Base-by-base conservation (phyloP, 2,113 vertebrate species). In the Indicator indicator region DNA sequence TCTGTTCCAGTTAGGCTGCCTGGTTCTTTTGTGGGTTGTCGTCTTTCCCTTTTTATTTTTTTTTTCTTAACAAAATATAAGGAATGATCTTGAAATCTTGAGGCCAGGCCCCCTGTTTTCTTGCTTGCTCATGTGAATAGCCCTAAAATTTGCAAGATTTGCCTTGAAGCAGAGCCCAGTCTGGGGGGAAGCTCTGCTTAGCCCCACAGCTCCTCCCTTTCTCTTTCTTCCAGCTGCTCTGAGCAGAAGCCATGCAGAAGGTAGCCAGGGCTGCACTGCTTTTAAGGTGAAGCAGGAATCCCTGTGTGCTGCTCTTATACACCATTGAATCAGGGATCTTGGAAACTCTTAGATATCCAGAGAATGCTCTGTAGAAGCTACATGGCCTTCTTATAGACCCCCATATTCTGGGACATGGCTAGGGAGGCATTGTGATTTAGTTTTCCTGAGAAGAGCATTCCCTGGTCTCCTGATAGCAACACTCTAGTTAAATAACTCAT, bases 341-440 rank as follows among this genome's bases (percentile, higher is more conserved):
- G 71, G 69, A 28, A 70, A 20, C 62, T 32, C 36, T 38, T 42
- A 27, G 20, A 13, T 8, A 16, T n/a, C 14, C 33, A 11, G 70
- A 9, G 33, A 84, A 46, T 20, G 21, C 28, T 65, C 33, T 50
- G 1, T 2, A 16, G 46, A 52, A 67, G 32, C 55, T 28, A 12
- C 5, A 0, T 2, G 6, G 11, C 6, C 11, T 32, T 5, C 52
- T 24, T 8, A 10, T 0, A 18, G 30, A 28, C 4, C 9, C 18
- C 30, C 3, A 1, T 6, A 2, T 12, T 40, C 50, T 23, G 60
- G 32, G 46, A 32, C 6, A 0, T 1, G 33, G 5, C 2, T 28
- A 33, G 17, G 13, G 19, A 42, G 32, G 15, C 3, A 10, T 3
- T 15, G 4, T 3, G 58, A 10, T 78, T 69, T 33, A 1, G 14